A percentile compares a stretch with the other conserved stretches of the same genome.
Conservation (phyloP, 2,113 vertebrate genomes). For the Tauraco erythrolophus region DNA sequence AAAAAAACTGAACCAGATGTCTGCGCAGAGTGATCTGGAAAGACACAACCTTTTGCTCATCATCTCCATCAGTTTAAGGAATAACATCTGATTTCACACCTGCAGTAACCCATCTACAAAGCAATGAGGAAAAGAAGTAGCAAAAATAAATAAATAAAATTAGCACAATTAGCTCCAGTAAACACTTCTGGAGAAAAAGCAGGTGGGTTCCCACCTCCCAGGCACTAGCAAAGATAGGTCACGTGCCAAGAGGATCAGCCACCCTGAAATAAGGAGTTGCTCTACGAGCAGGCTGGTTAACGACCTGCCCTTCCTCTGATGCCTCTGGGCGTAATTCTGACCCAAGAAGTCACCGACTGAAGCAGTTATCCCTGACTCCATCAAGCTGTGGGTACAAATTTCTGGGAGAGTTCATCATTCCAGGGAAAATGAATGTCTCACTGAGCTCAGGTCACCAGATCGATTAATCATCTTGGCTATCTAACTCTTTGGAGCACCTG, state of each 20-base stretch:
- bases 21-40: neutral
- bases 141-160: neutral
- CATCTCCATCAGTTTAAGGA: neutral
- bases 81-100: constrained; percentile 12
- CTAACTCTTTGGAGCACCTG: neutral
- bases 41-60: neutral
- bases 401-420: neutral
- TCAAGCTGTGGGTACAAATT: neutral
- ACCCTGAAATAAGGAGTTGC: neutral
- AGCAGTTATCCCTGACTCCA: neutral
- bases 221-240: neutral
- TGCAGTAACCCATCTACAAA: constrained; percentile 3
- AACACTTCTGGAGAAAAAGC: neutral
- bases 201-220: neutral
- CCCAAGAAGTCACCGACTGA: neutral
- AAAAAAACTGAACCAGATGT: neutral
- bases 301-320: neutral
- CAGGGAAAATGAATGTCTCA: neutral
- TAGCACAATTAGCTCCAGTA: neutral
- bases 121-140: neutral
- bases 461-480: neutral
- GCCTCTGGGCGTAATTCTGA: neutral
- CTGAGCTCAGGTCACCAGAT: neutral
- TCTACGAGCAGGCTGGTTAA: neutral
- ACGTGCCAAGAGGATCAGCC: neutral